Conservation (phyloP, 2,113 vertebrate species). For the Seriola rivoliana region DNA sequence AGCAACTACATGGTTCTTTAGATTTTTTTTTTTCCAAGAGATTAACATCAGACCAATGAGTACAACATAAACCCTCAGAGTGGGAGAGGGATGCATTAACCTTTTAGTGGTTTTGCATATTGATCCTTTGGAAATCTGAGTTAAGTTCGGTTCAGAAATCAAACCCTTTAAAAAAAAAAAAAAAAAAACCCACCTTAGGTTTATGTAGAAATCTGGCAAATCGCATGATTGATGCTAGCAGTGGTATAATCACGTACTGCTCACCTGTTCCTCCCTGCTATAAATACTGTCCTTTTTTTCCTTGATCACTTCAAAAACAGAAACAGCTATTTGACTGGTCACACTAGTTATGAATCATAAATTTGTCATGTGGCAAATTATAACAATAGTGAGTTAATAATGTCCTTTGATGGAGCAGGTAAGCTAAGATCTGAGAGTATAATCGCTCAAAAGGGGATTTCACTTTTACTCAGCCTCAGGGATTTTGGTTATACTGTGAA, state of each 20-base stretch:
- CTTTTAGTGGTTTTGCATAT: constrained; percentile 2
- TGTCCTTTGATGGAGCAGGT: neutral
- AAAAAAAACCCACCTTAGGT: neutral
- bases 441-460: constrained; percentile 42
- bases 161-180: neutral
- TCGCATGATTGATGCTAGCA: too few relatives aligned
- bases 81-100: neutral
- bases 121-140: constrained; percentile 1
- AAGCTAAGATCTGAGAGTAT: constrained; percentile 3
- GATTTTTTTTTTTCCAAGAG: neutral
- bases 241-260: neutral
- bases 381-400: neutral
- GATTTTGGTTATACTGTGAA: constrained; percentile 1
- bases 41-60: neutral
- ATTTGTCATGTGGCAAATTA: constrained; percentile 23
- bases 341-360: neutral
- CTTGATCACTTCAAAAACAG: constrained; percentile 11
- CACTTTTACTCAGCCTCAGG: constrained; percentile 28
- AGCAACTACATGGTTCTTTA: neutral
- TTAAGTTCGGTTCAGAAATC: neutral
- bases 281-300: neutral
- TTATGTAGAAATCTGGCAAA: neutral
- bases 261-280: neutral
- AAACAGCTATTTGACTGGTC: constrained; percentile 10
- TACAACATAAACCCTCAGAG: neutral